phyloP scores from a whole-genome alignment of 2,113 vertebrate genomes.

The Caranx ignobilis region DNA sequence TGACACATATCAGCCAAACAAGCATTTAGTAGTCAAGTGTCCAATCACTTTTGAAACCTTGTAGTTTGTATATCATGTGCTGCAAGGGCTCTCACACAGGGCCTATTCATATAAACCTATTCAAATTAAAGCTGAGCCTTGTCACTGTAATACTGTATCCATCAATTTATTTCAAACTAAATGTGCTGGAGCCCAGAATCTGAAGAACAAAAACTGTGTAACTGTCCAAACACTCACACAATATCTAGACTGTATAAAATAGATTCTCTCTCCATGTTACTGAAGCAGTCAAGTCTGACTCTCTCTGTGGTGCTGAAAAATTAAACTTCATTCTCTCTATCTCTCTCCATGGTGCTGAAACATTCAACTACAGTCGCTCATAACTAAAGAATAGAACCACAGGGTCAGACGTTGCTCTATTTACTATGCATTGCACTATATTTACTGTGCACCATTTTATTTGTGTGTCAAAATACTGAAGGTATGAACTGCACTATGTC shows the following conservation, averaged over 20 bases:
- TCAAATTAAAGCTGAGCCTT: not conserved
- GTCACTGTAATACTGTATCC: not conserved
- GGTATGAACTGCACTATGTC: no score
- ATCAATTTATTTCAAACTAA: not conserved
- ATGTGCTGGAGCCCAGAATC: not conserved
- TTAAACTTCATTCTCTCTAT: not conserved
- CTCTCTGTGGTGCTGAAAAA: no score
- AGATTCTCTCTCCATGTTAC: no score
- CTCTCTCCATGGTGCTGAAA: no score
- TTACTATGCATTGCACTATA: not conserved
- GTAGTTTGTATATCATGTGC: not conserved
- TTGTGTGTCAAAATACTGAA: no score
- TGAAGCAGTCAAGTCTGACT: no score
- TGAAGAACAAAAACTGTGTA: not conserved
- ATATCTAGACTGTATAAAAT: no score
- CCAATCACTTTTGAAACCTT: no score
- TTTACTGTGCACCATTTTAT: no score
- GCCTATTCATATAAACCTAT: not conserved
- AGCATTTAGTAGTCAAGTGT: not conserved
- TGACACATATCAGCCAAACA: not conserved
- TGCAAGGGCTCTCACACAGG: no score
- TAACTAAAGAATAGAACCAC: not conserved
- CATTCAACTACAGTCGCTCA: no score
- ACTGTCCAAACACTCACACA: not conserved
- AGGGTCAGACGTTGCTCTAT: not conserved